Evolutionary conservation across 2,888 invertebrate species (phyloP).

Genomic region (Cheilosia scutellata): DNA sequence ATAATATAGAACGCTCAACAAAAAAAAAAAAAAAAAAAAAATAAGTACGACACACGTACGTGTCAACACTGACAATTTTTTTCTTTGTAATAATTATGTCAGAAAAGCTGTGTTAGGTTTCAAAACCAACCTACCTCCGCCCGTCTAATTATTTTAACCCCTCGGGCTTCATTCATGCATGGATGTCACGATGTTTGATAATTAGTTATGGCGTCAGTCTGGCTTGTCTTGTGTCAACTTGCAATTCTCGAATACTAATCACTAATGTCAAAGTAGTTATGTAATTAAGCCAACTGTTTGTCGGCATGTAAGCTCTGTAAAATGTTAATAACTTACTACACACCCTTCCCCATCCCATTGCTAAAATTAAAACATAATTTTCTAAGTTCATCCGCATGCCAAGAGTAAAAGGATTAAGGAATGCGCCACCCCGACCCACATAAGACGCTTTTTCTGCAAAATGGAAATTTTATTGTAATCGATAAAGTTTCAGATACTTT

Average conservation of each 20-base stretch:
- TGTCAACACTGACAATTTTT: too few species aligned
- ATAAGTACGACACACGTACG: too few species aligned
- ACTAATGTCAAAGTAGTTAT: conserved; percentile 48
- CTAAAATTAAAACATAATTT: conserved; percentile 42
- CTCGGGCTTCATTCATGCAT: neutral
- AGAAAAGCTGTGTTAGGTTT: neutral
- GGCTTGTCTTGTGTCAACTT: conserved; percentile 15
- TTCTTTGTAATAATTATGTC: too few species aligned
- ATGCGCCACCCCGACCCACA: conserved; percentile 12
- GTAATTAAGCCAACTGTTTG: conserved; percentile 51
- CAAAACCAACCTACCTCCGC: neutral
- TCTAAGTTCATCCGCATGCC: conserved; percentile 18
- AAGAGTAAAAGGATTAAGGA: conserved; percentile 21
- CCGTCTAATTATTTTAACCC: neutral
- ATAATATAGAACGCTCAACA: too few species aligned
- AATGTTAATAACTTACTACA: conserved; percentile 28
- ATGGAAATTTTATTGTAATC: conserved; percentile 67
- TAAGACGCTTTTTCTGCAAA: conserved; percentile 18
- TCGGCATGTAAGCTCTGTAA: conserved; percentile 50
- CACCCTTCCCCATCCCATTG: neutral
- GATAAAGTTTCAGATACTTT: conserved; percentile 61
- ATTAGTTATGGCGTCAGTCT: conserved; percentile 26
- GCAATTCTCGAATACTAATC: conserved; percentile 39
- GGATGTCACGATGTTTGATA: conserved; percentile 24
- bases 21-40: too few species aligned